These are phyloP conservation scores for Sphaeramia orbicularis DNA, from an alignment of 2,797 vertebrate species.

Conservation along the genomic window DNA sequence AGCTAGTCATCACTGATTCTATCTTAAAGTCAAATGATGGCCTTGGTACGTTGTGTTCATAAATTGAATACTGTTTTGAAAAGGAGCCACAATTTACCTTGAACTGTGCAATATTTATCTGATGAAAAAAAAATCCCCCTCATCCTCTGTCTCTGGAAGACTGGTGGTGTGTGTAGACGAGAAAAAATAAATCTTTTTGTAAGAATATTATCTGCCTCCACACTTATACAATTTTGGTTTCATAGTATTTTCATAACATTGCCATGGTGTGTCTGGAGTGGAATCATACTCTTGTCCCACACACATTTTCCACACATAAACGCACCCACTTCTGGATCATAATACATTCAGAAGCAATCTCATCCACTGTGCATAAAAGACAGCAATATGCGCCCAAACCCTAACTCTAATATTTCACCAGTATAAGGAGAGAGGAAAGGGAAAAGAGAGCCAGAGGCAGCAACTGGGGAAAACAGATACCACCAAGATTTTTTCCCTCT, in stretches of 20 bases:
- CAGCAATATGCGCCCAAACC: conserved; percentile 74
- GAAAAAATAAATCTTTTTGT: conserved; percentile 31
- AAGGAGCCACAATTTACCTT: conserved; percentile 38
- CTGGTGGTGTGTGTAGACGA: conserved; percentile 20
- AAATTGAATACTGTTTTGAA: conserved; percentile 35
- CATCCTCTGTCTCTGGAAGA: conserved; percentile 17
- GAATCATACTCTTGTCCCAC: conserved; percentile 31
- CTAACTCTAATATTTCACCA: conserved; percentile 76
- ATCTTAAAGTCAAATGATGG: conserved; percentile 21
- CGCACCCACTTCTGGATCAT: conserved; percentile 57
- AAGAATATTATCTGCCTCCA: conserved; percentile 32
- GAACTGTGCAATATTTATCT: conserved; percentile 51
- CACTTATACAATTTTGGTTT: conserved; percentile 16
- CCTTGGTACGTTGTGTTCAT: conserved; percentile 21
- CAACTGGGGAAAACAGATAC: conserved; percentile 75
- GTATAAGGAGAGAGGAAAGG: conserved; percentile 66
- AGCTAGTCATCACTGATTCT: conserved; percentile 14
- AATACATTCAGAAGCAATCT: conserved; percentile 74
- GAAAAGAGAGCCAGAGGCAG: conserved; percentile 71
- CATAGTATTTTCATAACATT: conserved; percentile 44
- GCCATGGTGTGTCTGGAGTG: conserved; percentile 34
- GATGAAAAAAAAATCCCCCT: conserved; percentile 28
- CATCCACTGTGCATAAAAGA: conserved; percentile 67
- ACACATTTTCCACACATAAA: conserved; percentile 42
- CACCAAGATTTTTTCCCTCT: conserved; percentile 54